These are phyloP conservation scores for Phrynocephalus vlangalii DNA, from an alignment of 2,797 vertebrate genomes.

Conservation along the genomic window DNA sequence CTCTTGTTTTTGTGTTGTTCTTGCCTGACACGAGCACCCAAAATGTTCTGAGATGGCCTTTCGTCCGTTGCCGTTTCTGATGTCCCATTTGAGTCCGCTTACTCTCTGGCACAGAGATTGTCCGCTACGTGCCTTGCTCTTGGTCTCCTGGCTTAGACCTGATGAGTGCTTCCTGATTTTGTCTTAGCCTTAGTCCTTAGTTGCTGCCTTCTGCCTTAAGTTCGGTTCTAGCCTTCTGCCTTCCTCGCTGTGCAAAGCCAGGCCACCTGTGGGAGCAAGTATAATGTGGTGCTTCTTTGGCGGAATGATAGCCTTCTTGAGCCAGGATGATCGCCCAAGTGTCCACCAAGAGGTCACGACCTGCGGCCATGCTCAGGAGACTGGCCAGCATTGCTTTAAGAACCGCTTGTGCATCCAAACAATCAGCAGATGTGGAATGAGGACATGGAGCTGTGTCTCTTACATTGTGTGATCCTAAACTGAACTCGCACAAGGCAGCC, in stretches of 20 bases:
- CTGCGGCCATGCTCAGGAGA: rapidly evolving
- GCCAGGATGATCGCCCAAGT: neutral
- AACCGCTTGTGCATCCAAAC: neutral
- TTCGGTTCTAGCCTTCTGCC: neutral
- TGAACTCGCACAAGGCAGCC: neutral
- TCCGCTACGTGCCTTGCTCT: no score
- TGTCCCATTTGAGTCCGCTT: no score
- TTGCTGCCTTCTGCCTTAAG: neutral
- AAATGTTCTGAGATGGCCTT: no score
- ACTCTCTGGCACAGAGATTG: no score
- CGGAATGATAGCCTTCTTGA: no score
- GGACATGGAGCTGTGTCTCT: neutral
- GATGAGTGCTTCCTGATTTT: no score
- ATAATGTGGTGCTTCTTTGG: no score
- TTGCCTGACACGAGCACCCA: no score
- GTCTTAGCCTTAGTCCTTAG: neutral
- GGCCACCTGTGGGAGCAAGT: neutral
- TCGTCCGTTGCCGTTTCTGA: no score
- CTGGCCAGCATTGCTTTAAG: neutral
- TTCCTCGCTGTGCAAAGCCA: neutral
- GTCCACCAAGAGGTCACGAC: neutral
- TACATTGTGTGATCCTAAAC: neutral
- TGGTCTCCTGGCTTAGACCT: no score
- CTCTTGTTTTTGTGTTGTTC: no score
- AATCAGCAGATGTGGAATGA: neutral